These are phyloP conservation scores for Prinia subflava DNA, from an alignment of 2,113 vertebrate species.

Conservation along the genomic window DNA sequence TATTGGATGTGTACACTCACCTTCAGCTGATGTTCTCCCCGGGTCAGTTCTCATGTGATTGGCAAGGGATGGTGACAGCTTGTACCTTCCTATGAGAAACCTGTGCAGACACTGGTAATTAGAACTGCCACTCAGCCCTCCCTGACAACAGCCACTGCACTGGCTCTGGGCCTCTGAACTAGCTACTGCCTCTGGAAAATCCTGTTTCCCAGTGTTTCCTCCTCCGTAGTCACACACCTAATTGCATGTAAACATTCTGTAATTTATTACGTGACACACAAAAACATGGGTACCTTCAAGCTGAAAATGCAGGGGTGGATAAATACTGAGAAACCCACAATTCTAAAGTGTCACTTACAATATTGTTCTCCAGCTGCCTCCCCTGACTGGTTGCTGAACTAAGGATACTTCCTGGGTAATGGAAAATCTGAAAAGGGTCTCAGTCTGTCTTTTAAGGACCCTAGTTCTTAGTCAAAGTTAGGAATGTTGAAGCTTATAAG, in stretches of 20 bases:
- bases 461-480: neutral
- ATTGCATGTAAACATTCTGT: slow-evolving; percentile 49
- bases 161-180: slow-evolving; percentile 50
- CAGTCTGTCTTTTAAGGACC: neutral
- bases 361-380: neutral
- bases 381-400: neutral
- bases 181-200: slow-evolving; percentile 58
- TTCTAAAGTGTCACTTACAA: slow-evolving; percentile 26
- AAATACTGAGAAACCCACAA: neutral
- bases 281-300: slow-evolving; percentile 31
- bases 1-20: slow-evolving; percentile 48
- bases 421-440: neutral
- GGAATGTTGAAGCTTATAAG: neutral
- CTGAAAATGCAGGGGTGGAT: neutral
- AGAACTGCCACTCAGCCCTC: slow-evolving; percentile 74
- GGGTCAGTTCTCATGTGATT: slow-evolving; percentile 73
- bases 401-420: neutral
- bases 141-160: slow-evolving; percentile 31
- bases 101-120: slow-evolving; percentile 73
- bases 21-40: slow-evolving; percentile 54
- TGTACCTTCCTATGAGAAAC: slow-evolving; percentile 63
- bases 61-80: slow-evolving; percentile 75
- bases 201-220: slow-evolving; percentile 17
- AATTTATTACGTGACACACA: slow-evolving; percentile 9
- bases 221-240: slow-evolving; percentile 26